Evolutionary conservation across 2,113 vertebrate genomes (phyloP), one percentile per base, ranked within the genome.

Genomic region (Urocolius indicus): DNA sequence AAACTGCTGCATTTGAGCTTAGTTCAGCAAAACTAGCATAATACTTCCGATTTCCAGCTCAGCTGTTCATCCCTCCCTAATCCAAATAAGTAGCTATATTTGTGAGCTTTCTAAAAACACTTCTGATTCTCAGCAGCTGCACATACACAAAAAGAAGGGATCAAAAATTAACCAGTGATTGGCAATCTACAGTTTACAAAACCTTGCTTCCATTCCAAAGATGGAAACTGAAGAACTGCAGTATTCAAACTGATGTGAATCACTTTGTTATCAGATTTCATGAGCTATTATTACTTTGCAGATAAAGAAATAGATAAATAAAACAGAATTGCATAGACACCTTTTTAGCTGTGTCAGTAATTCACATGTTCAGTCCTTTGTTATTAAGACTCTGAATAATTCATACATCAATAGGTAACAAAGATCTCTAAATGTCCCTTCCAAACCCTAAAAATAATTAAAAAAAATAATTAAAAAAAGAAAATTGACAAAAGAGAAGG

Each of bases 31-130:
- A 95, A 85, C 22, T 27, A 79, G 55, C 61, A 85, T 16, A 94
- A 95, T 80, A 86, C 76, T 77, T 90, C 26, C 1, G 21, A 93
- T 95, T 95, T 85, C 71, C 78, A 95, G 74, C 78, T 90, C 95
- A 93, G 94, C 91, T 97, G 94, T 89, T 96, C 96, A 83, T 59
- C 84, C 62, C 61, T 87, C 59, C 71, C 62, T 83, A 58, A 79
- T 85, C 89, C 84, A 73, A 91, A 59, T 46, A 93, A 91, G 89
- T 13, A 30, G 84, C 84, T 95, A 34, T 95, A 94, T 95, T 96
- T 95, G 83, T 95, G 55, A 85, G 87, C 87, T 93, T 95, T 95
- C 91, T 83, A 93, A 96, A 95, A 96, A 89, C 51, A 29, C 90
- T 51, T 75, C 10, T 75, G 77, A 89, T 94, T 93, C 91, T 76